Evolutionary conservation across 1,140 invertebrate genomes (phyloP).

Genomic region (Lucilia cuprina): DNA sequence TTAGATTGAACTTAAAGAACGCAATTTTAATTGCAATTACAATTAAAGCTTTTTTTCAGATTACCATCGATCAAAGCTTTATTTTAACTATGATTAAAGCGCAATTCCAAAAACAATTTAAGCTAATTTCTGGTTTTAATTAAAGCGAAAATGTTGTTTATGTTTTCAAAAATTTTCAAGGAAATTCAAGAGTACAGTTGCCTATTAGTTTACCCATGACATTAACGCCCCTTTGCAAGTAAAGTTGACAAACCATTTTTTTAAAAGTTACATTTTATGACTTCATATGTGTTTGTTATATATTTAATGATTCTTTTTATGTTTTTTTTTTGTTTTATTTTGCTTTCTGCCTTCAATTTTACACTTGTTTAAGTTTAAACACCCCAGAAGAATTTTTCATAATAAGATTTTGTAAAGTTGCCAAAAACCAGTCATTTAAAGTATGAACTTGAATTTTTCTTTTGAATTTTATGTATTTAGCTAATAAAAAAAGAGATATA

Average conservation of each 20-base stretch:
- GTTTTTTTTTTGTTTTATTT: no score
- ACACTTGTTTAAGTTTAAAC: slow-evolving; percentile 27
- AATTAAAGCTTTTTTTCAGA: no score
- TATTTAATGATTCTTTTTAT: no score
- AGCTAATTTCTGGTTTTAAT: no score
- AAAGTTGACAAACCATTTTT: not conserved
- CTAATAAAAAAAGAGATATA: not conserved
- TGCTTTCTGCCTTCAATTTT: not conserved
- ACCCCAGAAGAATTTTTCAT: not conserved
- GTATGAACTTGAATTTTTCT: not conserved
- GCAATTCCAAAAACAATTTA: no score
- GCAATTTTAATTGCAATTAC: no score
- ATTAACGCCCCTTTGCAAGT: not conserved
- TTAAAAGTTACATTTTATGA: not conserved
- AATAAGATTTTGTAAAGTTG: not conserved
- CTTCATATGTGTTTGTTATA: not conserved
- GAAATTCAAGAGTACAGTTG: not conserved
- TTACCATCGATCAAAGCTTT: no score
- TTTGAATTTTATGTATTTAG: not conserved
- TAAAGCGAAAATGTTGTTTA: no score
- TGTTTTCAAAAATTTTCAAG: not conserved
- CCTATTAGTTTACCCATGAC: no score
- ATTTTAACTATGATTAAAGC: no score
- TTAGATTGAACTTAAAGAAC: no score
- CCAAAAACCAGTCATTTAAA: not conserved